phyloP scores from a whole-genome alignment of 2,888 invertebrate species.

The Caenorhabditis wallacei region DNA sequence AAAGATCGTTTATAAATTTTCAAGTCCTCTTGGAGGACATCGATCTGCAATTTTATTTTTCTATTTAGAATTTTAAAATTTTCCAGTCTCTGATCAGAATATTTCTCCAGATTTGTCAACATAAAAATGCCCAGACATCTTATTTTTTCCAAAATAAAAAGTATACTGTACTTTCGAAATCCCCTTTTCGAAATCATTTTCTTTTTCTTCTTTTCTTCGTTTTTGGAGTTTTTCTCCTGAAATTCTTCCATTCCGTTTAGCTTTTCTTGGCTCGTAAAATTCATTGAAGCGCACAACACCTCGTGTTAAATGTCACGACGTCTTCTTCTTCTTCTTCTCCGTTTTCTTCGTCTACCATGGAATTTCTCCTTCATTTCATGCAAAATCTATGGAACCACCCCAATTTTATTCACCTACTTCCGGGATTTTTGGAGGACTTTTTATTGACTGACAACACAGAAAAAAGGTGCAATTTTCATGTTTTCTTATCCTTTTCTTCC shows the following conservation, averaged over 20 bases:
- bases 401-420: constrained; percentile 21
- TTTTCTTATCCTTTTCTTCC: background rate
- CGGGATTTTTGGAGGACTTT: constrained; percentile 13
- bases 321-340: constrained; percentile 8
- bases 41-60: too few relatives aligned
- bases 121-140: too few relatives aligned
- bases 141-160: too few relatives aligned
- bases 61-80: too few relatives aligned
- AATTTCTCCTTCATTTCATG: background rate
- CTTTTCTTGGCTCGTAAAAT: constrained; percentile 30
- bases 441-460: background rate
- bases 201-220: background rate
- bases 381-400: constrained; percentile 24
- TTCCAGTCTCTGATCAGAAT: too few relatives aligned
- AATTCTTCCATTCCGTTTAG: background rate
- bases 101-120: too few relatives aligned
- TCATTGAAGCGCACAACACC: constrained; percentile 35
- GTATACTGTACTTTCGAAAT: background rate
- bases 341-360: background rate
- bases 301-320: constrained; percentile 43
- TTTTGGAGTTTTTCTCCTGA: background rate
- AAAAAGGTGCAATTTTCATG: constrained; percentile 31
- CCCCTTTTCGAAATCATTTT: too few relatives aligned
- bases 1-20: too few relatives aligned
- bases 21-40: too few relatives aligned